Percentiles rank a stretch among this genome's conserved stretches.
Conservation (phyloP, 2,888 invertebrate genomes). For the Yponomeuta evonymella region DNA sequence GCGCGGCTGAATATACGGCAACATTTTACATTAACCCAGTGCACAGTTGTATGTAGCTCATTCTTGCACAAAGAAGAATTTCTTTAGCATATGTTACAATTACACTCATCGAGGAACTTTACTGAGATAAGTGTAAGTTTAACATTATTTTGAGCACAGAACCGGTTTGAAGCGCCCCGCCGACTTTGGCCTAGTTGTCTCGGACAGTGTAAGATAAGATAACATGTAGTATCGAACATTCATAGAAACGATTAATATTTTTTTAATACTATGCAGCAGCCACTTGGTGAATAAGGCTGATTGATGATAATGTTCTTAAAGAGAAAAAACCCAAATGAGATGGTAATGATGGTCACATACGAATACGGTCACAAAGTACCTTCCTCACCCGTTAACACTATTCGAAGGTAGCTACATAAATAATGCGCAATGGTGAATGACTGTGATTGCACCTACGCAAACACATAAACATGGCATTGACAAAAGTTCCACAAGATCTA, state of each 20-base stretch:
- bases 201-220: too few relatives aligned
- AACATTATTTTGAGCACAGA: too few relatives aligned
- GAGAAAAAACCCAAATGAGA: neutral
- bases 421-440: conserved; percentile 2
- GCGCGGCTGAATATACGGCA: neutral
- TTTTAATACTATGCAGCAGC: too few relatives aligned
- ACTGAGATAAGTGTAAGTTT: too few relatives aligned
- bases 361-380: neutral
- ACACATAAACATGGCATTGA: neutral
- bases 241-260: too few relatives aligned
- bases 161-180: too few relatives aligned
- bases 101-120: too few relatives aligned
- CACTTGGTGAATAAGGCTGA: neutral
- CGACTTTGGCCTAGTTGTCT: too few relatives aligned
- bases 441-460: neutral
- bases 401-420: neutral
- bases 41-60: neutral
- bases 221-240: too few relatives aligned
- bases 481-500: neutral
- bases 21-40: neutral
- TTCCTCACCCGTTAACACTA: neutral
- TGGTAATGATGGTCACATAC: neutral
- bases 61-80: neutral
- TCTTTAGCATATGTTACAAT: neutral
- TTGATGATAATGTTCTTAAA: neutral